Percentiles rank a stretch among this genome's conserved stretches.
These are phyloP conservation scores for Mirounga angustirostris DNA, from an alignment of 2,113 vertebrate species.

Conservation along the genomic window DNA sequence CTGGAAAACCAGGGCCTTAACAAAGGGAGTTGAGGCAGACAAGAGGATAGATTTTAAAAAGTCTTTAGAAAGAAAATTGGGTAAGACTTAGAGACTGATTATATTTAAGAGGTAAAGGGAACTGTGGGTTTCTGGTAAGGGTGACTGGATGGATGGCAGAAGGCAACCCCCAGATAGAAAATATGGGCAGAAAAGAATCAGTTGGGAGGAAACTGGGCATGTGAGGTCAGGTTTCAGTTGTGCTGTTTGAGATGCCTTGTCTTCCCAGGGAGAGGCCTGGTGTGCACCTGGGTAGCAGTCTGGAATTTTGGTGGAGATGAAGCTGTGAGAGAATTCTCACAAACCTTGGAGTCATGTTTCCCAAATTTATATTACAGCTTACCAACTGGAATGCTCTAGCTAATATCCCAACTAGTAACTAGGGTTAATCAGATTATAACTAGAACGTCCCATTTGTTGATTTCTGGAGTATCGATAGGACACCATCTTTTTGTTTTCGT, in stretches of 20 bases:
- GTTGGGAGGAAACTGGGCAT: background rate
- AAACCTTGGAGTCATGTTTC: background rate
- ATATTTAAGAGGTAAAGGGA: background rate
- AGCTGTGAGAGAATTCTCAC: background rate
- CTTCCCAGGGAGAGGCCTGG: no score
- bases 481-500: background rate
- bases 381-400: background rate
- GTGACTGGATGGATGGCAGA: background rate
- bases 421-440: background rate
- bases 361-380: background rate
- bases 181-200: background rate
- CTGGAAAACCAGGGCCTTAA: background rate
- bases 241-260: background rate
- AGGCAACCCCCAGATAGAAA: background rate
- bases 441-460: background rate
- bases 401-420: background rate
- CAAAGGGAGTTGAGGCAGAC: background rate
- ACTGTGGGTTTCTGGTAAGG: background rate
- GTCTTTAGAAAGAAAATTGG: constrained; percentile 30
- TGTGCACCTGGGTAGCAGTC: background rate
- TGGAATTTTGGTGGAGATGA: background rate
- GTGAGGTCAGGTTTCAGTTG: fast-evolving
- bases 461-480: background rate
- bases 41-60: background rate
- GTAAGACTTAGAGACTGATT: background rate